These are phyloP conservation scores for Notocelia uddmanniana DNA, from an alignment of 2,888 invertebrate genomes.

Conservation along the genomic window DNA sequence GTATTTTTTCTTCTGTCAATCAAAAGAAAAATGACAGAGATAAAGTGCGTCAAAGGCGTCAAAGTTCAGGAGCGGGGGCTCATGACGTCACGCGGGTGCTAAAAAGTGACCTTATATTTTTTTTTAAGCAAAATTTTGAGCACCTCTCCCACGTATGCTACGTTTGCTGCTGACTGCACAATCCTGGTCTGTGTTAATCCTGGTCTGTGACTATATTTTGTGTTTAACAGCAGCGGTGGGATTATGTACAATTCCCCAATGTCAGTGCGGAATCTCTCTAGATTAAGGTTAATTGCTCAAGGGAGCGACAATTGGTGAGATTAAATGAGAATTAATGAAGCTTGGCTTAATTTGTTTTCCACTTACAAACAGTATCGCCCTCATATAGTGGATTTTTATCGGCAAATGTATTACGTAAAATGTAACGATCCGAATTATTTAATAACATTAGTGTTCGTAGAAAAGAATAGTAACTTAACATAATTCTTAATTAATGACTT, in stretches of 20 bases:
- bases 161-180: too few species aligned
- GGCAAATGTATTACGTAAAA: neutral
- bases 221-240: neutral
- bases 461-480: slow-evolving; percentile 4
- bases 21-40: too few species aligned
- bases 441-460: neutral
- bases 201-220: neutral
- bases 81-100: too few species aligned
- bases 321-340: slow-evolving; percentile 4
- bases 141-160: too few species aligned
- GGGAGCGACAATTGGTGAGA: slow-evolving; percentile 18
- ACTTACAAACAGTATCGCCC: neutral
- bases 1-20: too few species aligned
- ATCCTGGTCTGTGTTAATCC: too few species aligned
- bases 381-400: neutral
- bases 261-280: neutral
- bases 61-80: too few species aligned
- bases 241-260: neutral
- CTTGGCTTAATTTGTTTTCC: slow-evolving; percentile 18
- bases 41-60: too few species aligned
- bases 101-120: too few species aligned
- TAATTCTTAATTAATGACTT: slow-evolving; percentile 5
- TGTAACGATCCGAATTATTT: neutral
- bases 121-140: too few species aligned
- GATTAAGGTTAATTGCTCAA: slow-evolving; percentile 33